Evolutionary conservation across 2,113 vertebrate genomes (phyloP).

Genomic region (Montifringilla adamsi): DNA sequence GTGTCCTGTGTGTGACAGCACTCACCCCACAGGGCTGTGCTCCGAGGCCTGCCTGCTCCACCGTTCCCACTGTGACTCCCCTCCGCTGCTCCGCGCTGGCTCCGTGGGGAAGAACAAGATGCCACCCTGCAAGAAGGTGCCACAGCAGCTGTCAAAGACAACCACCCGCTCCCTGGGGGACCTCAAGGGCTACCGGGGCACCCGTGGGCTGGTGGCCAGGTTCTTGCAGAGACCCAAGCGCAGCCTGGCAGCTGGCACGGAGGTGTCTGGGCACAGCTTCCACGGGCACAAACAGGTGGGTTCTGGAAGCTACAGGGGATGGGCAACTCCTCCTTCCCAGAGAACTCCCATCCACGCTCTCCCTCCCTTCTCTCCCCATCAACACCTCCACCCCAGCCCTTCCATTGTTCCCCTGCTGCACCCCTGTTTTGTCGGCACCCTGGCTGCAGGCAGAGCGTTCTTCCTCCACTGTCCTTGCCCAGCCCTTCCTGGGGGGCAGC

Average conservation of each 20-base stretch:
- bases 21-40: slow-evolving; percentile 73
- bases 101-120: slow-evolving; percentile 61
- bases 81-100: slow-evolving; percentile 57
- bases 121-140: slow-evolving; percentile 14
- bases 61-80: slow-evolving; percentile 73
- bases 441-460: background rate
- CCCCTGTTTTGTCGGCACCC: accelerated
- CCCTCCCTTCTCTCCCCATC: background rate
- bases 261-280: slow-evolving; percentile 69
- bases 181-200: slow-evolving; percentile 83
- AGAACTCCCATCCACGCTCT: background rate
- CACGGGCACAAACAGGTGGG: slow-evolving; percentile 80
- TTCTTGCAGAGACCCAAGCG: slow-evolving; percentile 91
- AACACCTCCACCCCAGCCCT: background rate
- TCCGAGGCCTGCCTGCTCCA: slow-evolving; percentile 80
- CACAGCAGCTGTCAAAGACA: slow-evolving; percentile 51
- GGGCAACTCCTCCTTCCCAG: background rate
- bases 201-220: slow-evolving; percentile 85
- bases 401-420: background rate
- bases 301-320: background rate
- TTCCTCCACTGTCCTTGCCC: background rate
- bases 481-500: background rate
- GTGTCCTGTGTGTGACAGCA: accelerated
- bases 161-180: slow-evolving; percentile 88
- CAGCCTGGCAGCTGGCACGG: slow-evolving; percentile 67